Percentiles rank a stretch among this genome's conserved stretches.
Conservation (phyloP, 2,797 vertebrate genomes). For the Typhlichthys eigenmanni region DNA sequence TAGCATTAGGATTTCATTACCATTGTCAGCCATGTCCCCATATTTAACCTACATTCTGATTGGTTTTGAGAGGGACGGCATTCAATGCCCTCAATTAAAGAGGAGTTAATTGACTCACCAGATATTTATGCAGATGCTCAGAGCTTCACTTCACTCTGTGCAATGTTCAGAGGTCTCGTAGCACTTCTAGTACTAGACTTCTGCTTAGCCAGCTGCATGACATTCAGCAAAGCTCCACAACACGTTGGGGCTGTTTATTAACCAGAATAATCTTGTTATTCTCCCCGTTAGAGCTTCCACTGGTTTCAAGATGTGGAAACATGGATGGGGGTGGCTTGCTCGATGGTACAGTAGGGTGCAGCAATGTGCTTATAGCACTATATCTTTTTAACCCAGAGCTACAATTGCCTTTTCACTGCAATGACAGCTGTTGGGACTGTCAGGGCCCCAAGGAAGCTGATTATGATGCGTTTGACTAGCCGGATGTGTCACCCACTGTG, state of each 20-base stretch:
- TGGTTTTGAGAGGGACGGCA: conserved; percentile 41
- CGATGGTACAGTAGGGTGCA: conserved; percentile 45
- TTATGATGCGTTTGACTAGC: conserved; percentile 50
- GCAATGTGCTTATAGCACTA: conserved; percentile 58
- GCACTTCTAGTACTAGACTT: conserved; percentile 2
- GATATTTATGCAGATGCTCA: conserved; percentile 36
- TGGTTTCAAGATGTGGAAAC: conserved; percentile 48
- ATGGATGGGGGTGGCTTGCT: conserved; percentile 33
- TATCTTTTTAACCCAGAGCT: conserved; percentile 62
- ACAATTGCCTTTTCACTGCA: conserved; percentile 73
- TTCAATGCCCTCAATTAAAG: conserved; percentile 58
- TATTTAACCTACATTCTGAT: conserved; percentile 78
- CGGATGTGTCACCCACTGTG: conserved; percentile 63
- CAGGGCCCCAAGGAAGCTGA: conserved; percentile 56
- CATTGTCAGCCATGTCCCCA: conserved; percentile 56
- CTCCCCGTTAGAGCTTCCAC: conserved; percentile 17
- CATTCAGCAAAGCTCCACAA: background rate
- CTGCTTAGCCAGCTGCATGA: background rate
- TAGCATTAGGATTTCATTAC: conserved; percentile 70
- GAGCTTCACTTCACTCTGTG: conserved; percentile 24
- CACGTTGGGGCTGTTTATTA: conserved; percentile 22
- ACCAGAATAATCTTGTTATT: conserved; percentile 11
- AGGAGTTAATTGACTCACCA: conserved; percentile 61
- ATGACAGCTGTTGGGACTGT: conserved; percentile 75
- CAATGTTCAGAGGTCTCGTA: background rate